A percentile compares a stretch with the other conserved stretches of the same genome.
phyloP scores from a whole-genome alignment of 92 coral and sea anemone species.

The Actinostola sp. region DNA sequence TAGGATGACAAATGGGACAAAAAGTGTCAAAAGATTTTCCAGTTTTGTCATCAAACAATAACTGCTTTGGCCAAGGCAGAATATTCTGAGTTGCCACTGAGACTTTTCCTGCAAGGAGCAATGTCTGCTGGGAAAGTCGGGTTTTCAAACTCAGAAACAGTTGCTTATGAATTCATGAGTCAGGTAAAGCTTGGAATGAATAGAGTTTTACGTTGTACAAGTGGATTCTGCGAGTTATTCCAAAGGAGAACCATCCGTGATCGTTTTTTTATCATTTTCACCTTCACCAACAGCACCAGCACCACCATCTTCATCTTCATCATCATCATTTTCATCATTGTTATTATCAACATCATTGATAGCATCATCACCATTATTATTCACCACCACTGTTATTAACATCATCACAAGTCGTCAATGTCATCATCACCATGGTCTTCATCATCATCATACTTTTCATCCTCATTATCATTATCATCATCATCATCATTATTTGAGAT shows the following conservation, averaged over 20 bases:
- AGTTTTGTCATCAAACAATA: constrained; percentile 99
- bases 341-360: too few relatives aligned
- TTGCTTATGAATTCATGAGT: constrained; percentile 99
- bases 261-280: too few relatives aligned
- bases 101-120: constrained; percentile 96
- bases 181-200: too few relatives aligned
- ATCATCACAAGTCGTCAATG: not conserved
- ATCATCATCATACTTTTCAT: not conserved
- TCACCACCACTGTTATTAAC: not conserved
- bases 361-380: too few relatives aligned
- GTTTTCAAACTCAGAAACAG: constrained; percentile 95
- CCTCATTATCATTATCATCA: too few relatives aligned
- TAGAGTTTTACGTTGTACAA: too few relatives aligned
- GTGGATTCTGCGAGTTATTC: too few relatives aligned
- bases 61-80: constrained; percentile 97
- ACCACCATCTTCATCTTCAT: too few relatives aligned
- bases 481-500: too few relatives aligned
- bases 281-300: too few relatives aligned
- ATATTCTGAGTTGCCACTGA: constrained; percentile 87
- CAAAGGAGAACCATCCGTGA: too few relatives aligned
- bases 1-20: constrained; percentile 99
- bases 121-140: constrained; percentile 88
- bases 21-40: constrained; percentile 98
- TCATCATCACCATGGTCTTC: not conserved
- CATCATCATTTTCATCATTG: too few relatives aligned